These are phyloP conservation scores for Vidua macroura DNA, from an alignment of 2,113 vertebrate genomes.

Conservation along the genomic window DNA sequence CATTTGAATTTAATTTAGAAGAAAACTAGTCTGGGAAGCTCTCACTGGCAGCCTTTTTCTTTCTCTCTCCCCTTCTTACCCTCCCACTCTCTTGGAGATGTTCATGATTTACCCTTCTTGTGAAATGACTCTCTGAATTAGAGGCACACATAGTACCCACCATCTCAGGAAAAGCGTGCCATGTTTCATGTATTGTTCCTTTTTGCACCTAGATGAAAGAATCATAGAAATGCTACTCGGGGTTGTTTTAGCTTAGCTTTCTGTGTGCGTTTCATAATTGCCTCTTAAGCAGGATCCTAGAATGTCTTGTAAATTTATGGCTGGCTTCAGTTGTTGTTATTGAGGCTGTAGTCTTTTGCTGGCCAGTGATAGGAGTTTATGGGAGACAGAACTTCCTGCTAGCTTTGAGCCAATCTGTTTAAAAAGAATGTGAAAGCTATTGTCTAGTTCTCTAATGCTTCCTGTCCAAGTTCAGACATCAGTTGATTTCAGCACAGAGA, in stretches of 20 bases:
- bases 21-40: background rate
- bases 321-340: background rate
- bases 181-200: constrained; percentile 15
- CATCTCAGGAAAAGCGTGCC: background rate
- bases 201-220: constrained; percentile 18
- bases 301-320: background rate
- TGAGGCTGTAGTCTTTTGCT: background rate
- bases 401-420: background rate
- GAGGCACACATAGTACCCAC: background rate
- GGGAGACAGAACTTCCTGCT: background rate
- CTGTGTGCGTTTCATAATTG: background rate
- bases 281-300: background rate
- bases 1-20: constrained; percentile 15
- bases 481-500: background rate
- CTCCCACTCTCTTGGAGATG: constrained; percentile 34
- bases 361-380: background rate
- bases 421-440: background rate
- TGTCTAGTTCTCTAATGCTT: background rate
- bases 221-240: background rate
- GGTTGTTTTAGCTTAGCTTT: background rate
- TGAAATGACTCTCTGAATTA: constrained; percentile 19
- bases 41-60: constrained; percentile 9
- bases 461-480: background rate
- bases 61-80: background rate
- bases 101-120: constrained; percentile 9